These are phyloP conservation scores for Aldrovandia affinis DNA, from an alignment of 2,797 vertebrate species.

Conservation along the genomic window DNA sequence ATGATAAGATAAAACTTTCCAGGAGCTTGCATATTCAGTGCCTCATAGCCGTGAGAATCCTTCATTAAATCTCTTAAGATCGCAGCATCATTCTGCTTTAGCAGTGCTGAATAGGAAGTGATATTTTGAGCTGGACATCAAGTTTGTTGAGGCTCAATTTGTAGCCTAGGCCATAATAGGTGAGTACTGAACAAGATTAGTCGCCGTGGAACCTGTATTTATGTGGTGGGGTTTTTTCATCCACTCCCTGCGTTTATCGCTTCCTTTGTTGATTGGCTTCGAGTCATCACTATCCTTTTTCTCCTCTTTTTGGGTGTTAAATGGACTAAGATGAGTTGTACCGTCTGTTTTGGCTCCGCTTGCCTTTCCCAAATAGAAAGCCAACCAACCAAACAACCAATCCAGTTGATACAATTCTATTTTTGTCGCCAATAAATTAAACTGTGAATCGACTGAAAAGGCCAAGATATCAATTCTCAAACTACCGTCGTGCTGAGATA, in stretches of 20 bases:
- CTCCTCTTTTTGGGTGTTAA: background rate
- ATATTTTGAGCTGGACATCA: background rate
- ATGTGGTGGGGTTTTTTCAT: too few relatives aligned
- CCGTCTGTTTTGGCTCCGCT: background rate
- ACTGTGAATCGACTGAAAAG: background rate
- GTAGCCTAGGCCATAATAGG: background rate
- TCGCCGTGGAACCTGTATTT: background rate
- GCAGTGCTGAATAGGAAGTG: background rate
- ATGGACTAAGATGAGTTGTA: background rate
- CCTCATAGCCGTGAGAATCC: background rate
- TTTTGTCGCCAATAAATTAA: background rate
- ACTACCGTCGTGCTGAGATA: background rate
- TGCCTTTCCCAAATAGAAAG: background rate
- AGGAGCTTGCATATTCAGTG: constrained; percentile 5
- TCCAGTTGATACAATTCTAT: background rate
- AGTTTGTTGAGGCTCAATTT: background rate
- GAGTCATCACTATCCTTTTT: background rate
- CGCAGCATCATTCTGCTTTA: background rate
- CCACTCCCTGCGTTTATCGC: background rate
- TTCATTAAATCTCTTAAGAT: background rate
- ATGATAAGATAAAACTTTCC: background rate
- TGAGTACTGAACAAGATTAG: background rate
- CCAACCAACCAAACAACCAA: background rate
- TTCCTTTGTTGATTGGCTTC: background rate
- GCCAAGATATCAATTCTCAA: background rate